These are phyloP conservation scores for Propithecus coquereli DNA, from an alignment of 2,113 vertebrate genomes.

Conservation along the genomic window DNA sequence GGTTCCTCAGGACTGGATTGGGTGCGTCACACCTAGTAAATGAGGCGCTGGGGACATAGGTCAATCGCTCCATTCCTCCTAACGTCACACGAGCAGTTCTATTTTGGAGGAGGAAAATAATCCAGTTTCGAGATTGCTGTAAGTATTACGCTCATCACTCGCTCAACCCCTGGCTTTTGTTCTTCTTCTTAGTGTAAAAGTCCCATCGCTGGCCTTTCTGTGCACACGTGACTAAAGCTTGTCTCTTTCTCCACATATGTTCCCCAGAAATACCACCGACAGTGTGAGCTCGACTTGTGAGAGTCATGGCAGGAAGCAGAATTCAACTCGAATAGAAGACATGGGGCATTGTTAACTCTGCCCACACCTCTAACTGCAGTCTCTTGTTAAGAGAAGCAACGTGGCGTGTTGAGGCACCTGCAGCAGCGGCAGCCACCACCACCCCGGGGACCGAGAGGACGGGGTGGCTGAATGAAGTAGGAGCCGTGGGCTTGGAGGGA, in stretches of 20 bases:
- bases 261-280: neutral
- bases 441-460: neutral
- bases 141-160: neutral
- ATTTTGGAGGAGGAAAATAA: conserved; percentile 22
- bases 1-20: neutral
- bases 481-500: too few species aligned
- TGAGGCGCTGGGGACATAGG: too few species aligned
- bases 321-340: neutral
- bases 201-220: neutral
- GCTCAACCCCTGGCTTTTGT: neutral
- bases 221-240: neutral
- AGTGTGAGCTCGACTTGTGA: neutral
- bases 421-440: neutral
- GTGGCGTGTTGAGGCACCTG: neutral
- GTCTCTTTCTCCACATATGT: neutral
- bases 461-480: neutral
- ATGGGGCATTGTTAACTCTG: too few species aligned
- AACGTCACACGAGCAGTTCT: neutral
- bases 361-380: too few species aligned
- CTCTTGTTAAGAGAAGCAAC: neutral
- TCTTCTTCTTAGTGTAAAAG: neutral
- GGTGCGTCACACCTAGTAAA: neutral
- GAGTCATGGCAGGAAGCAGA: neutral
- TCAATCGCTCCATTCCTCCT: too few species aligned
- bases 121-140: conserved; percentile 5